phyloP scores from a whole-genome alignment of 2,797 vertebrate species.

The Acanthurus tractus region DNA sequence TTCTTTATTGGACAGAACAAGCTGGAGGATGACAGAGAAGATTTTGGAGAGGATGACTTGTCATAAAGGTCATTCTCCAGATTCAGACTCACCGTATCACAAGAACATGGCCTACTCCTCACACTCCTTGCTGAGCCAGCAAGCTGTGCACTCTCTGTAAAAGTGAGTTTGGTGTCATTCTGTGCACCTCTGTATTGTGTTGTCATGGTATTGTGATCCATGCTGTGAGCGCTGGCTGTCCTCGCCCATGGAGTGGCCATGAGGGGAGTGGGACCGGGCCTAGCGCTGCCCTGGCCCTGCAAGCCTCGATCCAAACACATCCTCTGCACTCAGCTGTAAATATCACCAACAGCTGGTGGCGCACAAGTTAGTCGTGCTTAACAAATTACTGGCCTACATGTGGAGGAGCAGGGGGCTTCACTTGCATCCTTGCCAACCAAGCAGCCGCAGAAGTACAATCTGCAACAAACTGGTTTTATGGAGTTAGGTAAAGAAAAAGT shows the following conservation, averaged over 20 bases:
- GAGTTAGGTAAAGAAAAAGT: conserved; percentile 34
- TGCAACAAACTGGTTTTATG: conserved; percentile 31
- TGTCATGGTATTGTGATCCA: conserved; percentile 53
- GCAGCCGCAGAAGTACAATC: conserved; percentile 36
- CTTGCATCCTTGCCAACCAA: conserved; percentile 61
- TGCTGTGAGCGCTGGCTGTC: conserved; percentile 59
- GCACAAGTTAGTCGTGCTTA: conserved; percentile 82
- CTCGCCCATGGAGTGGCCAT: conserved; percentile 71
- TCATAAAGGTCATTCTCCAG: conserved; percentile 68
- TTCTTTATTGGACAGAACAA: conserved; percentile 37
- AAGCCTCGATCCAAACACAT: conserved; percentile 76
- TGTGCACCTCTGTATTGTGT: conserved; percentile 55
- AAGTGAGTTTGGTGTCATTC: conserved; percentile 47
- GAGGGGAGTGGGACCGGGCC: conserved; percentile 66
- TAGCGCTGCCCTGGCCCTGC: conserved; percentile 57
- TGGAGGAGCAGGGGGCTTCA: conserved; percentile 56
- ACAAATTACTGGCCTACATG: conserved; percentile 81
- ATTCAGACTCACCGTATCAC: conserved; percentile 53
- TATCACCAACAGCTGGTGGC: conserved; percentile 89
- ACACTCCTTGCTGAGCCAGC: conserved; percentile 60
- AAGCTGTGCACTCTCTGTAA: conserved; percentile 46
- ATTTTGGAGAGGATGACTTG: conserved; percentile 54
- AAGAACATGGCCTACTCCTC: conserved; percentile 48
- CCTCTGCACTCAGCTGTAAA: conserved; percentile 86
- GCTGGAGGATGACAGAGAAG: conserved; percentile 21